A percentile compares a stretch with the other conserved stretches of the same genome.
These are phyloP conservation scores for Osmerus eperlanus DNA, from an alignment of 2,113 vertebrate species.

Conservation along the genomic window DNA sequence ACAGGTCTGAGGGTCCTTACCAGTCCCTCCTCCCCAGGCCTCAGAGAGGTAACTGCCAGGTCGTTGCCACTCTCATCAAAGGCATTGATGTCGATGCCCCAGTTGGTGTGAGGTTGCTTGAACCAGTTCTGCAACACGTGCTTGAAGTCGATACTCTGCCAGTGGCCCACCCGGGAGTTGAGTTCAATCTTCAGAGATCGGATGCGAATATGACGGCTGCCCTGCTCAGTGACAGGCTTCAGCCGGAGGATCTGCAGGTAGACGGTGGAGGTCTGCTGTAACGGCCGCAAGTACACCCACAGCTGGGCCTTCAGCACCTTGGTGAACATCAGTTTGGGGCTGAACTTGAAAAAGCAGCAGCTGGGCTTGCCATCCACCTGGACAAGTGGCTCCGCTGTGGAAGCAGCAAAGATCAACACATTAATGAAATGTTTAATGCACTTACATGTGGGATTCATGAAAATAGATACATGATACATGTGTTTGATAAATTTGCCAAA, in stretches of 20 bases:
- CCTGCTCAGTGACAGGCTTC: slow-evolving; percentile 90
- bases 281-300: slow-evolving; percentile 94
- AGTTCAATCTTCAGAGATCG: slow-evolving; percentile 96
- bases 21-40: slow-evolving; percentile 95
- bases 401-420: slow-evolving; percentile 29
- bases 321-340: slow-evolving; percentile 97
- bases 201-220: slow-evolving; percentile 93
- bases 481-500: background rate
- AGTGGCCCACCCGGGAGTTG: slow-evolving; percentile 88
- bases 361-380: slow-evolving; percentile 93
- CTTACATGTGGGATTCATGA: background rate
- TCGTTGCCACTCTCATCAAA: slow-evolving; percentile 95
- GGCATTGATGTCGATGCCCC: slow-evolving; percentile 98
- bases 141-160: slow-evolving; percentile 99
- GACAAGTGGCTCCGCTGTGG: slow-evolving; percentile 87
- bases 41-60: slow-evolving; percentile 91
- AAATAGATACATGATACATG: background rate
- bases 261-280: slow-evolving; percentile 91
- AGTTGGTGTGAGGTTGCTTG: slow-evolving; percentile 97
- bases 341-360: slow-evolving; percentile 99
- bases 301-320: slow-evolving; percentile 97
- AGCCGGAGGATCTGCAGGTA: slow-evolving; percentile 96
- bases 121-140: slow-evolving; percentile 99
- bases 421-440: background rate
- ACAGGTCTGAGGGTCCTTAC: slow-evolving; percentile 80